A percentile compares a stretch with the other conserved stretches of the same genome.
phyloP scores from a whole-genome alignment of 2,113 vertebrate species.

The Pterocles burchelli region DNA sequence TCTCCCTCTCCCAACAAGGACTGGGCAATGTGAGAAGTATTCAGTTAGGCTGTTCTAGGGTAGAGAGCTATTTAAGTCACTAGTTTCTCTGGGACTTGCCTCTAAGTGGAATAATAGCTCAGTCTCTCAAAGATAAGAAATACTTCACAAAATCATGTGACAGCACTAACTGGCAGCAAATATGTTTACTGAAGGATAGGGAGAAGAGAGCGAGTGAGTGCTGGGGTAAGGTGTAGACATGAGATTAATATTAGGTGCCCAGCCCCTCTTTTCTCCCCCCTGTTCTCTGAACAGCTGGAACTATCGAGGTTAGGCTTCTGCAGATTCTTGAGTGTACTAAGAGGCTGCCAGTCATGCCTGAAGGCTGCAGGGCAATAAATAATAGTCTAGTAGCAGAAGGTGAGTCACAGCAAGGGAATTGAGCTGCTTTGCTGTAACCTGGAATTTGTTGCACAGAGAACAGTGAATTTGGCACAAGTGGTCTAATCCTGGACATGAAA shows the following conservation, averaged over 20 bases:
- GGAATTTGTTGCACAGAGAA: background rate
- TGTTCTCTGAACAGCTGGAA: background rate
- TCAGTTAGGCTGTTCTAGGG: background rate
- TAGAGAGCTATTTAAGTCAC: background rate
- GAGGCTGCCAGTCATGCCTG: background rate
- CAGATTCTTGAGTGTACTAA: background rate
- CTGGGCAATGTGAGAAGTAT: background rate
- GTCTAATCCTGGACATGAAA: background rate
- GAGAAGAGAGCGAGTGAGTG: background rate
- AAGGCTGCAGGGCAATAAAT: background rate
- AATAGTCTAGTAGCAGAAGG: background rate
- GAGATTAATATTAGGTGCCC: background rate
- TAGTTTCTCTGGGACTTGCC: background rate
- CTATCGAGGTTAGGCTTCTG: background rate
- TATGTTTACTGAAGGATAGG: background rate
- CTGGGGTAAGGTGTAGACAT: background rate
- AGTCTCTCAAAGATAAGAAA: background rate
- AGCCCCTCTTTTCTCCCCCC: background rate
- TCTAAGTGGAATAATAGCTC: background rate
- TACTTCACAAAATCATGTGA: background rate
- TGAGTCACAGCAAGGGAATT: background rate
- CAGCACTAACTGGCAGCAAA: background rate
- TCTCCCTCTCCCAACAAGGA: background rate
- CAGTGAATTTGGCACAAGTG: background rate
- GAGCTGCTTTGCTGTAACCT: background rate